Evolutionary conservation across 2,797 vertebrate genomes (phyloP), one percentile per base, ranked within the genome.

Genomic region (Characodon lateralis): DNA sequence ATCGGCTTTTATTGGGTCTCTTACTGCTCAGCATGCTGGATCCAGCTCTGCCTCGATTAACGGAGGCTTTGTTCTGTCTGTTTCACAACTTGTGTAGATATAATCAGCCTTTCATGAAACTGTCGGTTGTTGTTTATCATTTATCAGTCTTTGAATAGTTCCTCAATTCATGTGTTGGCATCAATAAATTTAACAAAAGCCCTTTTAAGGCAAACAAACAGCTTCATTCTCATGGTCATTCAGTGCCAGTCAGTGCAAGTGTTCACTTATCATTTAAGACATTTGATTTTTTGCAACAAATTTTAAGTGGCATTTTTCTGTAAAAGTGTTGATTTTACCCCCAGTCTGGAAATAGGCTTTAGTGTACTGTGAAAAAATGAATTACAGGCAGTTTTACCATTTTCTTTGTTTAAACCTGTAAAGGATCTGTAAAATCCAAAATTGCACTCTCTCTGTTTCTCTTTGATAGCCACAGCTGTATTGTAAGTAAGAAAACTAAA

Each of bases 31-130:
- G 41, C 66, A n/a, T 71, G 68, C 79, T 65, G 28, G 71, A 81
- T 71, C 78, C 92, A 90, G 90, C 90, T 91, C 91, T 61, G 79
- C 14, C 80, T 82, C 53, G 39, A 80, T 88, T 73, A 87, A 88
- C 58, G 72, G 71, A 82, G 69, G 78, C 78, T 83, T 87, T 86
- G 78, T 87, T 88, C 66, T 71, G 70, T 79, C 48, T 4, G 1
- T 83, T 84, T 91, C 53, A 69, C 61, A 73, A 88, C 72, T 73
- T 71, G n/a, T 80, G 5, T 0, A 65, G 77, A 87, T 76, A 93
- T 90, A 92, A 92, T 90, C 24, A 68, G 70, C 68, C 81, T 84
- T 92, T 91, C 78, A 91, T 85, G 39, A 77, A 83, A 73, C 81
- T 78, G 61, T 75, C 75, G 78, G 80, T 58, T 86, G 8, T 65